Evolutionary conservation across 1,140 invertebrate genomes (phyloP), one percentile per base, ranked within the genome.

Genomic region (Manduca sexta): DNA sequence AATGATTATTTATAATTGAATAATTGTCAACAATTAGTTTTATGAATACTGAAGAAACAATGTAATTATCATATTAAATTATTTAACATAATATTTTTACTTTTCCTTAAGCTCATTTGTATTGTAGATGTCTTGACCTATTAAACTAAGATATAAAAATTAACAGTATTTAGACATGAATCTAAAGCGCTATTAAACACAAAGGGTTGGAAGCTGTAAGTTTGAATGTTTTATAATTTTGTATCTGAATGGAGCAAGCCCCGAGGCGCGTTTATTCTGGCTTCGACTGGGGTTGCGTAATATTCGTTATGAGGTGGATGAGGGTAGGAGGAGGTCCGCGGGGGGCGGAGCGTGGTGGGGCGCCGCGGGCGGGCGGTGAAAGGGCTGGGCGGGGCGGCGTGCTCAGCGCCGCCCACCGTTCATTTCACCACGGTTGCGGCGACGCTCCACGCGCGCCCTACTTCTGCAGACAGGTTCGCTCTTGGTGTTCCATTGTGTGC

Each of bases 321-420:
- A 72, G 76, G 73, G 75, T 71, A 67, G 67, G 72, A 61, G 69
- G 60, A 52, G 52, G 54, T 12, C 33, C 40, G 29, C 33, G 43
- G 42, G 34, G 31, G 55, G 61, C 37, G 66, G 64, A 76, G 76
- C 72, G 80, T 26, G 21, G 21, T 26, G 72, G 64, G 64, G 73
- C 60, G 55, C 49, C 50, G 63, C 59, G 50, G 60, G 56, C 52
- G 64, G 61, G 49, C 39, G 69, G 78, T 81, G 80, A 81, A 80
- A 80, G 81, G 76, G 81, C 75, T 79, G 74, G 81, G 81, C 81
- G 81, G 74, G 52, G 70, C 81, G 68, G 74, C 78, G 76, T 82
- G 80, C 63, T 39, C 70, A 63, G 71, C 68, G 63, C 78, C 81
- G 78, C 81, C 78, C 67, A 78, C 71, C 62, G 48, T 49, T 43